Evolutionary conservation across 1,140 invertebrate species (phyloP), one percentile per base, ranked within the genome.

Genomic region (Thereuonema tuberculata): DNA sequence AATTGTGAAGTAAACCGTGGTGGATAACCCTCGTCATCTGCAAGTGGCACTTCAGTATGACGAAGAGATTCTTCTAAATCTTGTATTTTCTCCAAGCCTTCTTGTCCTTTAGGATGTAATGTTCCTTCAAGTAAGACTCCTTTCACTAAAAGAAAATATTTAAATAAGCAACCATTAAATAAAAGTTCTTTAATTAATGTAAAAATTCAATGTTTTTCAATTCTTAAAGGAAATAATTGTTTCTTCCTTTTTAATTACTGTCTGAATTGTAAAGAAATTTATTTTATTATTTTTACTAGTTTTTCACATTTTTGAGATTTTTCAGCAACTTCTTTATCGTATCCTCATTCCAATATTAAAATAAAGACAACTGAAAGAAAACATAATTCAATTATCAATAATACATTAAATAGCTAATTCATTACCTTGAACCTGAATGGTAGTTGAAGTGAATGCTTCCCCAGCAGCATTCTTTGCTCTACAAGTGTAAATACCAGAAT

Each of bases 401-500:
- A n/a, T n/a, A n/a, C n/a, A n/a, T n/a, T n/a, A n/a, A n/a, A n/a
- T n/a, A n/a, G n/a, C n/a, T n/a, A n/a, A n/a, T n/a, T n/a, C n/a
- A n/a, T 65, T 66, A 71, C 70, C 64, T 49, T 59, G 81, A 63
- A 89, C 90, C 67, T 84, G 87, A 59, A 93, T 81, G 15, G 89
- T 91, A 0, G 89, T 89, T 0, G 89, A 89, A 17, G 90, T 93
- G 66, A 92, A 93, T 1, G 90, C 89, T 77, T 94, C 90, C 12
- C 91, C 91, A 50, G 62, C 78, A 70, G 83, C 85, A 64, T 93
- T 93, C 62, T 79, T 87, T 17, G 87, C 88, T 67, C 91, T 89
- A 72, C 86, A 89, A 2, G 90, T 93, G 69, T 94, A 94, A 63
- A 93, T 86, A 63, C 95, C 95, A 69, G 90, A 88, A 73, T 99